Conservation (phyloP, 2,113 vertebrate genomes). For the Upupa epops region DNA sequence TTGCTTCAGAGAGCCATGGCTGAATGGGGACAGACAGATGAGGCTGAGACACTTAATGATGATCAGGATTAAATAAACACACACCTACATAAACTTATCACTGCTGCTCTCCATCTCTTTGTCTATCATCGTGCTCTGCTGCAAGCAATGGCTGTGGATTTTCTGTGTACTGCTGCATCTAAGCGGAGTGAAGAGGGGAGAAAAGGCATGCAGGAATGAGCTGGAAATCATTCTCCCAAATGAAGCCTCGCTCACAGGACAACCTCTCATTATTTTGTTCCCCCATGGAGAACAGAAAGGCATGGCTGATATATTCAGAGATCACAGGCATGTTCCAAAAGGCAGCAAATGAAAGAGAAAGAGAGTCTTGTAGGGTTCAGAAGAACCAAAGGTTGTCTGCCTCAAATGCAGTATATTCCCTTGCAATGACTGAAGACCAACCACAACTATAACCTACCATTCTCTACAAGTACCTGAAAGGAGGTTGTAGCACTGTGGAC, state of each 20-base stretch:
- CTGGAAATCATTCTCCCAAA: background rate
- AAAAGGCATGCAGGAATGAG: accelerated
- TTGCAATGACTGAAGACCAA: background rate
- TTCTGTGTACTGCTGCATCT: background rate
- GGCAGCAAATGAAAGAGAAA: background rate
- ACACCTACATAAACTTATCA: background rate
- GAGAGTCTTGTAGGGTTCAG: background rate
- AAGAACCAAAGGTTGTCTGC: background rate
- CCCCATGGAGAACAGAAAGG: background rate
- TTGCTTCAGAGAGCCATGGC: background rate
- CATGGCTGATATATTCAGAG: background rate
- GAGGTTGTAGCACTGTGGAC: background rate
- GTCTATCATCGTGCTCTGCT: background rate
- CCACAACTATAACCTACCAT: background rate
- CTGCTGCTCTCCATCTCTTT: background rate
- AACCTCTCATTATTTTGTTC: conserved; percentile 52
- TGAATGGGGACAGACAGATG: background rate
- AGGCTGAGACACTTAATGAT: background rate
- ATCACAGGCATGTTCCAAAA: conserved; percentile 5
- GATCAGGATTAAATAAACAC: background rate
- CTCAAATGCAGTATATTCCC: background rate
- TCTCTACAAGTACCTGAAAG: background rate
- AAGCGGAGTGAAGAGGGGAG: background rate
- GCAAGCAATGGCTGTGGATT: background rate
- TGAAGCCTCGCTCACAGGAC: background rate